Conservation (phyloP, 2,888 invertebrate genomes). For the Epiperipatus broadwayi region DNA sequence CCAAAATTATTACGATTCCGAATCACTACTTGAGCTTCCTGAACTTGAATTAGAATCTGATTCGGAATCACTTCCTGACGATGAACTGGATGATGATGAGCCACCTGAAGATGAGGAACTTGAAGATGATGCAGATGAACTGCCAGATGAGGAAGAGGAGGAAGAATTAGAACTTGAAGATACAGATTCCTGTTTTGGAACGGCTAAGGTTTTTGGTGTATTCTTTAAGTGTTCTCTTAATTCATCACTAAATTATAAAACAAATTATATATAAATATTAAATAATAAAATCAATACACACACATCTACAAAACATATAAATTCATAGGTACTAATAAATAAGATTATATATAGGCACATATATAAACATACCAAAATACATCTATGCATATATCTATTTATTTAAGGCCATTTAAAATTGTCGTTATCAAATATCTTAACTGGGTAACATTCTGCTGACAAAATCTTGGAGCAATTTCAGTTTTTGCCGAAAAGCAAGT, state of each 20-base stretch:
- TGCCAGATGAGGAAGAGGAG: constrained; percentile 12
- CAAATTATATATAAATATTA: constrained; percentile 15
- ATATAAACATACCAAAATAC: too few relatives aligned
- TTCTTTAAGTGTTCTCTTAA: constrained; percentile 66
- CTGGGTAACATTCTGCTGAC: too few relatives aligned
- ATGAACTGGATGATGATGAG: too few relatives aligned
- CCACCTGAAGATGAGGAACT: constrained; percentile 7
- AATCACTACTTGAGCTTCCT: too few relatives aligned
- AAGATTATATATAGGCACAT: not conserved
- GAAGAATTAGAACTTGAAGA: constrained; percentile 11
- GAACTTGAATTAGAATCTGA: too few relatives aligned
- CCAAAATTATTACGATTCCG: too few relatives aligned
- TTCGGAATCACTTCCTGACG: too few relatives aligned
- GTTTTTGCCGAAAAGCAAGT: too few relatives aligned
- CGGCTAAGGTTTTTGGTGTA: constrained; percentile 35
- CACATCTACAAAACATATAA: not conserved
- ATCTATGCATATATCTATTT: too few relatives aligned
- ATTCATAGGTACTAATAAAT: not conserved
- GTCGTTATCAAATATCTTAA: too few relatives aligned
- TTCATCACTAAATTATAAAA: constrained; percentile 42
- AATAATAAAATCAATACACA: constrained; percentile 9
- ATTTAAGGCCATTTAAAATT: too few relatives aligned
- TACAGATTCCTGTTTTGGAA: constrained; percentile 15
- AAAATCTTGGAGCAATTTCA: too few relatives aligned
- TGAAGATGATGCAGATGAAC: constrained; percentile 3